Evolutionary conservation across 2,888 invertebrate genomes (phyloP), one percentile per base, ranked within the genome.

Genomic region (Troides aeacus): DNA sequence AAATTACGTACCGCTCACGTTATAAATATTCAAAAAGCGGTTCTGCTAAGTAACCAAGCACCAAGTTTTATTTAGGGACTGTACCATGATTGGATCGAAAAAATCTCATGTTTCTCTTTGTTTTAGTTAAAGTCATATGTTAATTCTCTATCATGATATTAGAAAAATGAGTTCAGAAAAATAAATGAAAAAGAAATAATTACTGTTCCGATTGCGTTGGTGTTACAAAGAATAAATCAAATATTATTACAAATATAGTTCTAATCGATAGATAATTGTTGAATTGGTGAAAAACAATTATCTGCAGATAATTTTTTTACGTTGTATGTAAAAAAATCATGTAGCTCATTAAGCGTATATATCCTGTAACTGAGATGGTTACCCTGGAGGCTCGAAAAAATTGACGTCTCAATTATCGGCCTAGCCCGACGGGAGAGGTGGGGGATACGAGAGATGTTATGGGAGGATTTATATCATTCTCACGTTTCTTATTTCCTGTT

Each of bases 381-480:
- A 66, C 66, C 66, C 73, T 68, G 72, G 76, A 75, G 76, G 77
- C 76, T 84, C 81, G 83, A 91, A 91, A 91, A 91, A 90, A 86
- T 85, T 91, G 90, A 92, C 90, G 89, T 91, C 92, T 92, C 92
- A 92, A 92, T 92, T 92, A 92, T 89, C 88, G 86, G 79, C 76
- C 70, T 78, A 23, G 57, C n/a, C 79, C 78, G 74, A 73, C 74
- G 77, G 74, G 74, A 72, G 75, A 69, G 73, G 75, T 73, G 74
- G 67, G 30, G 74, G 72, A 30, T 64, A 64, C 70, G 72, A 61
- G 72, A 74, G 73, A 77, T 79, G 80, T 81, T 86, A 46, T 46
- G 1, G 46, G 46, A 12, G 86, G 88, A 88, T 90, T 89, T 90
- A 88, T 90, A 90, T 88, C 87, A 89, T 89, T 90, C 90, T 90